phyloP scores from a whole-genome alignment of 2,797 vertebrate species.

The Apogon talboti region DNA sequence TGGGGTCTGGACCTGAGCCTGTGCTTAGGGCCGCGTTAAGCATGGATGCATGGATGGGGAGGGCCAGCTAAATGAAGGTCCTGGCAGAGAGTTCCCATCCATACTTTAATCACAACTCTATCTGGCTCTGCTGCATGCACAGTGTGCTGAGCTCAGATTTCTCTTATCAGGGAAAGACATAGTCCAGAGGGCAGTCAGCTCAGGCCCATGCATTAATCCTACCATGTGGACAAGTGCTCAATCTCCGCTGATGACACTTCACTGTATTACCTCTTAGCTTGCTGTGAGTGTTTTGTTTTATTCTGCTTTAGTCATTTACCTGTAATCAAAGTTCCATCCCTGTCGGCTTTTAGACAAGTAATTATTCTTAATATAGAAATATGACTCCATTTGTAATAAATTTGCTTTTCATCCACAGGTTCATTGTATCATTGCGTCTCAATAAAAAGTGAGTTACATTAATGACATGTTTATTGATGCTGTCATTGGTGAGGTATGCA shows the following conservation, averaged over 20 bases:
- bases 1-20: slow-evolving; percentile 43
- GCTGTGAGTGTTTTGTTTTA: slow-evolving; percentile 34
- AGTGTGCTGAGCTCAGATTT: slow-evolving; percentile 71
- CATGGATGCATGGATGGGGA: slow-evolving; percentile 33
- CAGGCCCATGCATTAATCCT: slow-evolving; percentile 60
- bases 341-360: slow-evolving; percentile 5
- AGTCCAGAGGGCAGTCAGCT: slow-evolving; percentile 52
- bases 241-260: slow-evolving; percentile 49
- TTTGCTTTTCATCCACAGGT: neutral
- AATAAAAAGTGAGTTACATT: slow-evolving; percentile 7
- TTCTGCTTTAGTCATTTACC: slow-evolving; percentile 19
- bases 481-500: neutral
- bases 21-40: slow-evolving; percentile 32
- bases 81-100: slow-evolving; percentile 51
- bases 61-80: slow-evolving; percentile 56
- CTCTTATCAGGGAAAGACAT: slow-evolving; percentile 65
- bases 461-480: neutral
- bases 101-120: slow-evolving; percentile 70
- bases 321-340: neutral
- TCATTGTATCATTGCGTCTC: neutral
- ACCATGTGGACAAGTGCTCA: slow-evolving; percentile 48
- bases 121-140: slow-evolving; percentile 54
- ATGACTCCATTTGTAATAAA: slow-evolving; percentile 3
- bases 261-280: slow-evolving; percentile 42
- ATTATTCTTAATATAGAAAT: slow-evolving; percentile 12